Evolutionary conservation across 2,797 vertebrate genomes (phyloP), one percentile per base, ranked within the genome.

Genomic region (Crocodylus rhombifer): DNA sequence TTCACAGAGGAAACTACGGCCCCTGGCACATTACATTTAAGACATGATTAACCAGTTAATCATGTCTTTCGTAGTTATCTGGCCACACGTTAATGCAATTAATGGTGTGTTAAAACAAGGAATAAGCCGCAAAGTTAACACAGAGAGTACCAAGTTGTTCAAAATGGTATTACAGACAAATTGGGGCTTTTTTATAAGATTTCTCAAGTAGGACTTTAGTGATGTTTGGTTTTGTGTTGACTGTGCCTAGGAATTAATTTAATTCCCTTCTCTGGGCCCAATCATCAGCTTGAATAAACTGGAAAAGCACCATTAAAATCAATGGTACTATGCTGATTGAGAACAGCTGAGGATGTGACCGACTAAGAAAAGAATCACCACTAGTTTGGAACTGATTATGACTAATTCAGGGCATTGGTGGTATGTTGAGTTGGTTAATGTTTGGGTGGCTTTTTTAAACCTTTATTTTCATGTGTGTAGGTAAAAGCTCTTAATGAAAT

Each of bases 401-500:
- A 51, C 42, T 9, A 51, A 51, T 73, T 14, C 69, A 73, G 69
- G 33, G 36, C 14, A 73, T 14, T 73, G 23, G 15, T 73, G 14
- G 33, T 67, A 28, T 77, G 63, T 4, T 75, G 71, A 56, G 79
- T 78, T 84, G 88, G 77, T 76, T 94, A 90, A 88, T 61, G 6
- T 78, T 63, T 78, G n/a, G 23, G 64, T 60, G 23, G 23, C 69
- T 73, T 64, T 61, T 28, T 62, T 71, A 51, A 14, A 25, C 61
- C 64, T 26, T 95, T 88, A 7, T 94, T 93, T 97, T 86, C 4
- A 77, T 95, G 92, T 90, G 57, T 93, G 61, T 94, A 99, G 99
- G 98, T 99, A 90, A 97, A 98, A 97, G 98, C 99, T 71, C 97
- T 99, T 97, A 98, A 99, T 91, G 99, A 99, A 97, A 98, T 98